phyloP scores from a whole-genome alignment of 2,113 vertebrate species.

The Stercorarius parasiticus region DNA sequence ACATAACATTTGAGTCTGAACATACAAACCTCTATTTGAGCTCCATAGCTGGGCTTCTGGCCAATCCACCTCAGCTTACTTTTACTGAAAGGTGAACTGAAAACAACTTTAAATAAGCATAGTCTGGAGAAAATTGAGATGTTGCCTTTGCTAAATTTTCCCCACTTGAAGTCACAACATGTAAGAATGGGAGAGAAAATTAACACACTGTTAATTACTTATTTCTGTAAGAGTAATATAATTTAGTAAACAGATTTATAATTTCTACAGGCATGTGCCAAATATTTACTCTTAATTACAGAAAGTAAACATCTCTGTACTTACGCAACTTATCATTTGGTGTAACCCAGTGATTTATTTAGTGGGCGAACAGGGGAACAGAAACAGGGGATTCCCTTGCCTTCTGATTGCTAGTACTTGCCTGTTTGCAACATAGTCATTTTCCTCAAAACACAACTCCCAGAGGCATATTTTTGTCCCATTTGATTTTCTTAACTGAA shows the following conservation, averaged over 20 bases:
- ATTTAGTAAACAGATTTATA: neutral
- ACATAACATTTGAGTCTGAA: neutral
- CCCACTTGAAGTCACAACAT: neutral
- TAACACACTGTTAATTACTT: neutral
- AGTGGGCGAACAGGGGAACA: neutral
- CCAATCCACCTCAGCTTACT: neutral
- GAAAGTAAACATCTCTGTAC: neutral
- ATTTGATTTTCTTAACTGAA: neutral
- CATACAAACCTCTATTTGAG: neutral
- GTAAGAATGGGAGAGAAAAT: neutral
- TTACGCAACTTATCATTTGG: neutral
- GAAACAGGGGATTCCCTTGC: constrained; percentile 55
- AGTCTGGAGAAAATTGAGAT: neutral
- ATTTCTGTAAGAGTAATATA: neutral
- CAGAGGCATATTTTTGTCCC: neutral
- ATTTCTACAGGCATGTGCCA: neutral
- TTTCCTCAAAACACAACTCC: neutral
- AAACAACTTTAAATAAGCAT: neutral
- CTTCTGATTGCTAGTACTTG: neutral
- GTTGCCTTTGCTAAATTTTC: neutral
- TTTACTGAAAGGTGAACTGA: constrained; percentile 25
- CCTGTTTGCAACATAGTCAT: neutral
- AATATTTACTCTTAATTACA: neutral
- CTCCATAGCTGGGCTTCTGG: neutral
- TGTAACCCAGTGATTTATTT: constrained; percentile 12